These are phyloP conservation scores for Armadillidium nasatum DNA, from an alignment of 1,140 invertebrate species.

Conservation along the genomic window DNA sequence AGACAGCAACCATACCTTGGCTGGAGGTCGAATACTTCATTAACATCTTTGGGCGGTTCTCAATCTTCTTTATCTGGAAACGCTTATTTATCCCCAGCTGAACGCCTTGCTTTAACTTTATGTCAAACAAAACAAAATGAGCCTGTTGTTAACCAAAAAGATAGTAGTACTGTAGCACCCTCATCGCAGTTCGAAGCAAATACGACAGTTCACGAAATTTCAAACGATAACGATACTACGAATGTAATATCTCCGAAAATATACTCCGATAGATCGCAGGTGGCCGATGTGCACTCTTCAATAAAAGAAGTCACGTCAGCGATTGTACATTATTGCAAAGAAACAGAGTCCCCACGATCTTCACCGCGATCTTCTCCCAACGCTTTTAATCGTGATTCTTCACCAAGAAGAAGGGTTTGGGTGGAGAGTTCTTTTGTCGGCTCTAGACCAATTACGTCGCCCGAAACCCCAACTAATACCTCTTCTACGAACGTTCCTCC, in stretches of 20 bases:
- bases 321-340: slow-evolving; percentile 73
- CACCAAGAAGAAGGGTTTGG: slow-evolving; percentile 61
- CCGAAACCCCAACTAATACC: slow-evolving; percentile 58
- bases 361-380: slow-evolving; percentile 11
- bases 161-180: background rate
- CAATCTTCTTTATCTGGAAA: slow-evolving; percentile 38
- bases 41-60: slow-evolving; percentile 57
- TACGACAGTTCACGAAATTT: slow-evolving; percentile 3
- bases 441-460: slow-evolving; percentile 73
- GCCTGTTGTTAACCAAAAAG: slow-evolving; percentile 23
- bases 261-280: slow-evolving; percentile 19
- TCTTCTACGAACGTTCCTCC: background rate
- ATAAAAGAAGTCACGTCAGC: slow-evolving; percentile 88
- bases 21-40: slow-evolving; percentile 79
- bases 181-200: slow-evolving; percentile 29
- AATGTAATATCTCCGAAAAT: slow-evolving; percentile 23
- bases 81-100: slow-evolving; percentile 66
- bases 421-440: slow-evolving; percentile 86
- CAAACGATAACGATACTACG: slow-evolving; percentile 21
- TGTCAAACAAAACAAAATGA: slow-evolving; percentile 45
- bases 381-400: slow-evolving; percentile 28
- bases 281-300: slow-evolving; percentile 65
- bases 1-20: slow-evolving; percentile 71
- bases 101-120: slow-evolving; percentile 67
- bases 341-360: slow-evolving; percentile 34